Percentiles rank a stretch among this genome's conserved stretches.
Evolutionary conservation across 2,888 invertebrate genomes (phyloP).

Genomic region (Clitarchus hookeri): DNA sequence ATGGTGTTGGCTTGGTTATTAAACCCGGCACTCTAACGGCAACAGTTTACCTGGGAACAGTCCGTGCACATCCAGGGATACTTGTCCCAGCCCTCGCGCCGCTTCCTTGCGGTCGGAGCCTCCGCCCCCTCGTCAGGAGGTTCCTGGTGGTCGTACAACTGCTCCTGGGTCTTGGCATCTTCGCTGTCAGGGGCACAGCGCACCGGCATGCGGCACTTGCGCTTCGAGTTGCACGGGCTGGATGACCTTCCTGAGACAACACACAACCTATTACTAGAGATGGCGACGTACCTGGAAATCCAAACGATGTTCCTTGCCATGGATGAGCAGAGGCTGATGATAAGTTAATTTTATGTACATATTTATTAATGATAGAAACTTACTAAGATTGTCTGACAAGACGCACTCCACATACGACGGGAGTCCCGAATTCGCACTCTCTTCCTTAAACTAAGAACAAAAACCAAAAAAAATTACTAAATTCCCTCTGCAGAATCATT

Average conservation of each 20-base stretch:
- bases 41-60: constrained; percentile 44
- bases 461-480: neutral
- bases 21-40: neutral
- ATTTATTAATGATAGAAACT: neutral
- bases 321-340: no score
- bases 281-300: no score
- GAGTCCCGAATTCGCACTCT: constrained; percentile 27
- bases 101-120: constrained; percentile 32
- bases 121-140: constrained; percentile 27
- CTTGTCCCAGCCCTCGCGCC: constrained; percentile 39
- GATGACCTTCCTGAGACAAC: neutral
- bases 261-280: neutral
- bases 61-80: constrained; percentile 46
- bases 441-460: constrained; percentile 29
- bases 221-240: constrained; percentile 30
- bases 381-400: constrained; percentile 27
- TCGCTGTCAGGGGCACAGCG: constrained; percentile 28
- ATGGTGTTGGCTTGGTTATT: neutral
- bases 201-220: constrained; percentile 37
- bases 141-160: constrained; percentile 33
- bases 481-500: no score
- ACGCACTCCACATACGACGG: constrained; percentile 35
- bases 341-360: no score
- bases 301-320: no score
- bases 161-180: constrained; percentile 11